A percentile compares a stretch with the other conserved stretches of the same genome.
phyloP scores from a whole-genome alignment of 2,888 invertebrate species.

The Eupithecia dodoneata region DNA sequence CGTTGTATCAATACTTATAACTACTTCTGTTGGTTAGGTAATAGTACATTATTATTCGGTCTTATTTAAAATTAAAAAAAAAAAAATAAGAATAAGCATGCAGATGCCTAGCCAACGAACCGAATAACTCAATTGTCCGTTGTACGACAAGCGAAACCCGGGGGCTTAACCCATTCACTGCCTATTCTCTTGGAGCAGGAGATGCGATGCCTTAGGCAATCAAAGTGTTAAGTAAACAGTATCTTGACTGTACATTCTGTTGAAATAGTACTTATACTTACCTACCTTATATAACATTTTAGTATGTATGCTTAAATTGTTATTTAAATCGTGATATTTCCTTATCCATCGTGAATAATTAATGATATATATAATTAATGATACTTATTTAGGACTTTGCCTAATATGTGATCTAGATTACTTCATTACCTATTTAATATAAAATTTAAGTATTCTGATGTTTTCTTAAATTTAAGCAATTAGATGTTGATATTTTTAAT shows the following conservation, averaged over 20 bases:
- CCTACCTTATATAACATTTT: background rate
- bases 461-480: constrained; percentile 33
- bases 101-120: too few relatives aligned
- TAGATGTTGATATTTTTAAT: constrained; percentile 42
- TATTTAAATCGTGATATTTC: constrained; percentile 9
- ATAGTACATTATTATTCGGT: too few relatives aligned
- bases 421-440: constrained; percentile 23
- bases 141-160: too few relatives aligned
- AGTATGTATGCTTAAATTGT: background rate
- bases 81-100: too few relatives aligned
- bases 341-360: background rate
- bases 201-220: background rate
- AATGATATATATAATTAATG: background rate
- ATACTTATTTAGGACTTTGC: constrained; percentile 17
- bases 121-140: too few relatives aligned
- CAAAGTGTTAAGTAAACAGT: background rate
- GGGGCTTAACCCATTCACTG: background rate
- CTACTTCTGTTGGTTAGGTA: background rate
- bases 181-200: background rate
- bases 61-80: too few relatives aligned
- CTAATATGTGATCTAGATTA: constrained; percentile 31
- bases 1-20: too few relatives aligned
- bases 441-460: constrained; percentile 29
- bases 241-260: background rate
- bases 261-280: background rate